A percentile compares a stretch with the other conserved stretches of the same genome.
These are phyloP conservation scores for Ploceus nigricollis DNA, from an alignment of 2,113 vertebrate genomes.

Conservation along the genomic window DNA sequence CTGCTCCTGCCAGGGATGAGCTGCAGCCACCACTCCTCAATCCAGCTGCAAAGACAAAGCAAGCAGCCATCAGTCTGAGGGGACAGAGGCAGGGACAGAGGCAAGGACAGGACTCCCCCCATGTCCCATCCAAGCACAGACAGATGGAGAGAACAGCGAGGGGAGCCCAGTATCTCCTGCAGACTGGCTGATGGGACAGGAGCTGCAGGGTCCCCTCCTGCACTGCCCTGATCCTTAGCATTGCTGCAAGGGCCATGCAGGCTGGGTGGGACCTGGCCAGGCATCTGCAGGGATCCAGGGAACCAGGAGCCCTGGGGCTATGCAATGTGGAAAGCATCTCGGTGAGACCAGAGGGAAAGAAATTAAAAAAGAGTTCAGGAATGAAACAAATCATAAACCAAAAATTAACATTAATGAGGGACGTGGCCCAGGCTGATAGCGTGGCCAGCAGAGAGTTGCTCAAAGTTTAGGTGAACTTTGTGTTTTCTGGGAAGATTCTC, in stretches of 20 bases:
- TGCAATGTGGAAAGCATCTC: background rate
- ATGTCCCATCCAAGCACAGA: background rate
- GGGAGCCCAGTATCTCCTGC: background rate
- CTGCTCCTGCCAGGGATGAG: background rate
- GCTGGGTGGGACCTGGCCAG: background rate
- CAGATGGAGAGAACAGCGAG: background rate
- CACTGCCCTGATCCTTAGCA: background rate
- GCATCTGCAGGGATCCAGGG: background rate
- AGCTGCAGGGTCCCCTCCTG: background rate
- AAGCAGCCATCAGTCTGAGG: background rate
- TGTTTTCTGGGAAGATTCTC: background rate
- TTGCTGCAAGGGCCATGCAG: background rate
- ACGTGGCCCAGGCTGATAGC: rapidly evolving
- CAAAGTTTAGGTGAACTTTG: background rate
- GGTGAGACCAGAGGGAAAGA: background rate
- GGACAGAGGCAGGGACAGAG: background rate
- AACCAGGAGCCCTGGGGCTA: background rate
- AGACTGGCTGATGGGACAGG: background rate
- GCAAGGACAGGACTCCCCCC: background rate
- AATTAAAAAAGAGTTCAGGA: background rate
- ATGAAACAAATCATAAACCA: background rate
- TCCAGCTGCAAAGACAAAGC: background rate
- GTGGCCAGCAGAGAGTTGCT: rapidly evolving
- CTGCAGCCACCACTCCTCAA: background rate
- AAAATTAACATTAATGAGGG: background rate